phyloP scores from a whole-genome alignment of 2,797 vertebrate genomes.

The Oryzias sinensis region DNA sequence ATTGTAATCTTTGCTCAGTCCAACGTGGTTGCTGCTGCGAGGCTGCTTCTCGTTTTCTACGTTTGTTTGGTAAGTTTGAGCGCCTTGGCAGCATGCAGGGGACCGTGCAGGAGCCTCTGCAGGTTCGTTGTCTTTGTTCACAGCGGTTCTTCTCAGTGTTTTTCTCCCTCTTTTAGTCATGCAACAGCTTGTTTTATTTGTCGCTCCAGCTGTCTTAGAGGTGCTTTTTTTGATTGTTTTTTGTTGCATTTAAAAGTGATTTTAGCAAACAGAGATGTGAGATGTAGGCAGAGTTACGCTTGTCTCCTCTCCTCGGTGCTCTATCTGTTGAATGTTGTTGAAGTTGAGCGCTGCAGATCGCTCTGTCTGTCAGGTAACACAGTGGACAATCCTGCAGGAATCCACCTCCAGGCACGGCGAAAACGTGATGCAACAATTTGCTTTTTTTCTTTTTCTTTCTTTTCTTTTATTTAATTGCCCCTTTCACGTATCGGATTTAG shows the following conservation, averaged over 20 bases:
- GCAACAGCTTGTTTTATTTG: slow-evolving; percentile 65
- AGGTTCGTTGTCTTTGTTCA: slow-evolving; percentile 52
- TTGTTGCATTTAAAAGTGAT: neutral
- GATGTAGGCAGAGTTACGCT: slow-evolving; percentile 1
- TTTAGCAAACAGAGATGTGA: neutral
- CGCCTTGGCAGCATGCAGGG: slow-evolving; percentile 58
- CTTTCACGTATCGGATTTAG: neutral
- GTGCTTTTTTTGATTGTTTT: neutral
- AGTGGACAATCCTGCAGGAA: slow-evolving; percentile 44
- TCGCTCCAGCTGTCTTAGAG: slow-evolving; percentile 19
- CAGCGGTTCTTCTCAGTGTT: slow-evolving; percentile 60
- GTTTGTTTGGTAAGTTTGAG: slow-evolving; percentile 94
- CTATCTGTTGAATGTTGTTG: slow-evolving; percentile 55
- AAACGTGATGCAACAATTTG: neutral
- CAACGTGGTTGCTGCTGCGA: slow-evolving; percentile 98
- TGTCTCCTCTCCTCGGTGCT: slow-evolving; percentile 14
- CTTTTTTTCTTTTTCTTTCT: neutral
- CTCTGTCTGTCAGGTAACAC: slow-evolving; percentile 57
- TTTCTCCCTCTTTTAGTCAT: slow-evolving; percentile 27
- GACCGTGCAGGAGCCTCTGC: slow-evolving; percentile 64
- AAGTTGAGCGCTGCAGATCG: slow-evolving; percentile 63
- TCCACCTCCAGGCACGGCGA: slow-evolving; percentile 11
- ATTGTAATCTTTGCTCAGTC: slow-evolving; percentile 99
- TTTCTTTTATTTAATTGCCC: neutral
- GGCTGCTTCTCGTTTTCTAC: slow-evolving; percentile 89